Evolutionary conservation across 2,797 vertebrate genomes (phyloP).

Genomic region (Girardinus metallicus): DNA sequence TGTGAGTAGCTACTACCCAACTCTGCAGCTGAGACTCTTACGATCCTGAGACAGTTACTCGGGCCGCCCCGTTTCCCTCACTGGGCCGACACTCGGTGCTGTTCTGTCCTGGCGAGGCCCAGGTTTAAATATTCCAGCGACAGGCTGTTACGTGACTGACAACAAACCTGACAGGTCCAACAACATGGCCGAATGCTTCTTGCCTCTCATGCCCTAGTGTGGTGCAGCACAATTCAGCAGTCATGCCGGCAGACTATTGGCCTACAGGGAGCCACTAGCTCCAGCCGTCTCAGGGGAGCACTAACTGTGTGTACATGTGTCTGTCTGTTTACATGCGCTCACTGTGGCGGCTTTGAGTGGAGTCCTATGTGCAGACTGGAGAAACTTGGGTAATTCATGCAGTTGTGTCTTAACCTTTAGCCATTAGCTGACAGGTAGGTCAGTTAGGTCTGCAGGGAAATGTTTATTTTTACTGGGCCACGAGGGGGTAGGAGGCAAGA

Average conservation of each 20-base stretch:
- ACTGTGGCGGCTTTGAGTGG: constrained; percentile 66
- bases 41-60: not conserved
- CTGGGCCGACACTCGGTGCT: constrained; percentile 33
- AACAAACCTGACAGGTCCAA: constrained; percentile 73
- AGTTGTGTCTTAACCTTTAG: constrained; percentile 75
- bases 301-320: constrained; percentile 61
- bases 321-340: constrained; percentile 73
- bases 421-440: constrained; percentile 79
- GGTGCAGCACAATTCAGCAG: constrained; percentile 67
- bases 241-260: constrained; percentile 71
- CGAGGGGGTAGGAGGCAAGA: constrained; percentile 61
- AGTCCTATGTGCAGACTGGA: constrained; percentile 61
- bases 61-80: constrained; percentile 27
- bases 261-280: constrained; percentile 70
- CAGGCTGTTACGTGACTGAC: constrained; percentile 70
- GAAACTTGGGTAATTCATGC: constrained; percentile 66
- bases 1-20: too few species aligned
- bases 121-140: constrained; percentile 50
- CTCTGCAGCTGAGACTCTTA: not conserved
- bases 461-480: constrained; percentile 81
- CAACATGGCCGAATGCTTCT: constrained; percentile 70
- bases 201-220: constrained; percentile 66
- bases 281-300: constrained; percentile 63
- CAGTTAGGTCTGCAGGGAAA: constrained; percentile 77
- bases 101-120: constrained; percentile 47